Percentiles rank a stretch among this genome's conserved stretches.
phyloP scores from a whole-genome alignment of 2,797 vertebrate species.

The Coregonus sp. region DNA sequence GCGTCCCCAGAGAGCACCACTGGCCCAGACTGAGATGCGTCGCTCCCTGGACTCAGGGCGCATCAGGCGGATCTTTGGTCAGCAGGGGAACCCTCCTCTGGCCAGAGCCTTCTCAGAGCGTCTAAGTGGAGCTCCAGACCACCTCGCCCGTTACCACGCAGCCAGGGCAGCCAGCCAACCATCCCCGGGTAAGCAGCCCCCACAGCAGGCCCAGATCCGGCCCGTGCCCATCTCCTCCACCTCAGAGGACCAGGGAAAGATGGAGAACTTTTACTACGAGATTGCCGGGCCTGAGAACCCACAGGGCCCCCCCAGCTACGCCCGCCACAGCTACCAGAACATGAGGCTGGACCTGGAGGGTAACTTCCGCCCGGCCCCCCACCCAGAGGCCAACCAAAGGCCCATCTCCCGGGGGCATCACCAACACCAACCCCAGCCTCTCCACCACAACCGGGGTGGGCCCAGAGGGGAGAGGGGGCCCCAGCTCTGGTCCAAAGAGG shows the following conservation, averaged over 20 bases:
- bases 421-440: slow-evolving; percentile 13
- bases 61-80: slow-evolving; percentile 42
- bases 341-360: slow-evolving; percentile 57
- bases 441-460: slow-evolving; percentile 38
- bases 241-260: slow-evolving; percentile 62
- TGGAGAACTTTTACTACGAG: slow-evolving; percentile 80
- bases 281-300: slow-evolving; percentile 50
- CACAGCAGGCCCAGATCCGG: slow-evolving; percentile 23
- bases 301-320: slow-evolving; percentile 60
- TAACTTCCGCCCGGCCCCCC: slow-evolving; percentile 39
- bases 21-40: slow-evolving; percentile 48
- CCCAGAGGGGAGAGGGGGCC: slow-evolving; percentile 22
- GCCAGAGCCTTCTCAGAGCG: slow-evolving; percentile 62
- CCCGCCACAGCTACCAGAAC: slow-evolving; percentile 61
- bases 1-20: slow-evolving; percentile 30
- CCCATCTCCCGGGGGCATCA: slow-evolving; percentile 25
- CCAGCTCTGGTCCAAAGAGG: slow-evolving; percentile 59
- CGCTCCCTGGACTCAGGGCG: slow-evolving; percentile 58
- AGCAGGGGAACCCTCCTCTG: slow-evolving; percentile 46
- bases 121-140: slow-evolving; percentile 47
- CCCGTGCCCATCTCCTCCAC: slow-evolving; percentile 33
- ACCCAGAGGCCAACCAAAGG: background rate
- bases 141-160: slow-evolving; percentile 50
- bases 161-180: slow-evolving; percentile 43
- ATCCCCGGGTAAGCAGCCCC: background rate